A percentile compares a stretch with the other conserved stretches of the same genome.
Evolutionary conservation across 1,140 invertebrate genomes (phyloP).

Genomic region (Conus betulinus): DNA sequence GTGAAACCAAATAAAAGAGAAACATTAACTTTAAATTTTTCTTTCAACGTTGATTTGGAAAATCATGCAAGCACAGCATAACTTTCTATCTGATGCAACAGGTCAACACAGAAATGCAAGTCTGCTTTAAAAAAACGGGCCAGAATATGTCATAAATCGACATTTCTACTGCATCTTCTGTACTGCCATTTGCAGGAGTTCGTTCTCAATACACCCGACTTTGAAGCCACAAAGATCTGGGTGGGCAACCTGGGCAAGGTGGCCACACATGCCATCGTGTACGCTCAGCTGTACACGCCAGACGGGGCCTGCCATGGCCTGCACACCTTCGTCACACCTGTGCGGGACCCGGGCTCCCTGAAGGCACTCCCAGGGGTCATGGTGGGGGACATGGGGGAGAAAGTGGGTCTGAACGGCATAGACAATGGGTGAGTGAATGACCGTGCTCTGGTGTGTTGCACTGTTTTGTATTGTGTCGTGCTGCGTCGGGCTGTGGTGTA

Average conservation of each 20-base stretch:
- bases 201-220: slow-evolving; percentile 92
- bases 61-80: too few species aligned
- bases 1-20: too few species aligned
- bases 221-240: slow-evolving; percentile 97
- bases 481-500: too few species aligned
- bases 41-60: too few species aligned
- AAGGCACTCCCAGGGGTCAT: slow-evolving; percentile 85
- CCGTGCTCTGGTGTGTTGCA: too few species aligned
- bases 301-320: slow-evolving; percentile 91
- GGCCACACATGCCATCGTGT: slow-evolving; percentile 90
- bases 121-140: not conserved
- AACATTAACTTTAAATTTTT: too few species aligned
- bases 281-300: slow-evolving; percentile 90
- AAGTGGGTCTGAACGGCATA: slow-evolving; percentile 90
- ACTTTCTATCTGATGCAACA: too few species aligned
- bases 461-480: too few species aligned
- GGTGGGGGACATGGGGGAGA: slow-evolving; percentile 92
- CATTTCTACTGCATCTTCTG: too few species aligned
- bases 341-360: slow-evolving; percentile 86
- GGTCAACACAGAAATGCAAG: not conserved
- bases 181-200: slow-evolving; percentile 81
- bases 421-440: slow-evolving; percentile 85
- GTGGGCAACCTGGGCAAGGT: slow-evolving; percentile 84
- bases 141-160: too few species aligned
- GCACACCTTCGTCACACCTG: slow-evolving; percentile 89